phyloP scores from a whole-genome alignment of 2,113 vertebrate genomes.

The Brachionichthys hirsutus region DNA sequence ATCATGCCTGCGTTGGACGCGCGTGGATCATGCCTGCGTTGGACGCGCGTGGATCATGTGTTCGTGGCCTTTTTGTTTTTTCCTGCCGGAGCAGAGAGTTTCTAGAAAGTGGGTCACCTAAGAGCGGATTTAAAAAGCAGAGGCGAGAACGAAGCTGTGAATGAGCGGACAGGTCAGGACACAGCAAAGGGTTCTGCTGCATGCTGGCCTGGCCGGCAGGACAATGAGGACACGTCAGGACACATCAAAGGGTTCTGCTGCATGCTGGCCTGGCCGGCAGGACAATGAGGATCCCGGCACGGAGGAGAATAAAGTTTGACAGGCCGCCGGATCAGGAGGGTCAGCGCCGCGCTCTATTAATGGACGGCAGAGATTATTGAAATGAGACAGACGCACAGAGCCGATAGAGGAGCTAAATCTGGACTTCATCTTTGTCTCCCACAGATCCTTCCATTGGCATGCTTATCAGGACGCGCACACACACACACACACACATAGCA shows the following conservation, averaged over 20 bases:
- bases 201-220: slow-evolving; percentile 32
- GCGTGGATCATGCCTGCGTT: no score
- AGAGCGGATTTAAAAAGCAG: slow-evolving; percentile 19
- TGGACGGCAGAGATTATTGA: slow-evolving; percentile 75
- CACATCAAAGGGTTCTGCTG: no score
- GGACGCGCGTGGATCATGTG: not conserved
- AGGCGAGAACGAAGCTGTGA: slow-evolving; percentile 7
- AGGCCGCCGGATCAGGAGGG: slow-evolving; percentile 57
- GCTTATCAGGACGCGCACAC: slow-evolving; percentile 54
- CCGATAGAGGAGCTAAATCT: slow-evolving; percentile 70
- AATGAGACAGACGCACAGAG: slow-evolving; percentile 72
- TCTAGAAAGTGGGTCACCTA: slow-evolving; percentile 24
- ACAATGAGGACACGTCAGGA: slow-evolving; percentile 49
- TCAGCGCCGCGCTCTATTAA: slow-evolving; percentile 67
- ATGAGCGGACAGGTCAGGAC: slow-evolving; percentile 27
- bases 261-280: slow-evolving; percentile 33
- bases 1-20: no score
- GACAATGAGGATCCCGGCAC: slow-evolving; percentile 45
- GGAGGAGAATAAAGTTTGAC: slow-evolving; percentile 72
- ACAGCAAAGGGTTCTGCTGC: no score
- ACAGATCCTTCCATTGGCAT: slow-evolving; percentile 68
- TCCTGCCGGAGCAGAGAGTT: not conserved
- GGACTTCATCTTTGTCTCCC: slow-evolving; percentile 74
- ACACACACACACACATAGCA: slow-evolving; percentile 8
- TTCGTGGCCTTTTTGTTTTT: not conserved